Conservation (phyloP, 2,888 invertebrate species). For the Acronicta aceris region DNA sequence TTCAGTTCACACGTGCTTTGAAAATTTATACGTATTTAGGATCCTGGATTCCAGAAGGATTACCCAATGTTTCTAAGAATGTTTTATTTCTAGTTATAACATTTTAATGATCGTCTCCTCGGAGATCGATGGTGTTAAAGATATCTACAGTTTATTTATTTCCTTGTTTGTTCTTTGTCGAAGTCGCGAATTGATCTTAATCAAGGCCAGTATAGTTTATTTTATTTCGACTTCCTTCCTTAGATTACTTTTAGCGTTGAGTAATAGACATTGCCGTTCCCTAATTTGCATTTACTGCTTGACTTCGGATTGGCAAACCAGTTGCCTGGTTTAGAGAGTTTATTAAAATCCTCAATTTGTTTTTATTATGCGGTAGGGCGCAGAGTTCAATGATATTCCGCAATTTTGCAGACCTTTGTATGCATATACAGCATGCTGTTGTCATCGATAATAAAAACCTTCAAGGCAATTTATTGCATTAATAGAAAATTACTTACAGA, state of each 20-base stretch:
- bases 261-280: conserved; percentile 38
- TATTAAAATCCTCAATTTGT: conserved; percentile 23
- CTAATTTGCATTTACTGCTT: conserved; percentile 47
- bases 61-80: conserved; percentile 57
- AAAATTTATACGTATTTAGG: conserved; percentile 55
- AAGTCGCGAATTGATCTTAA: conserved; percentile 41
- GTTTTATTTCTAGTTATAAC: conserved; percentile 47
- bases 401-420: not conserved
- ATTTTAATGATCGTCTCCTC: conserved; percentile 27
- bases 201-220: conserved; percentile 62
- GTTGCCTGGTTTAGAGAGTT: conserved; percentile 29
- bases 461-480: not conserved
- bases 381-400: not conserved
- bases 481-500: conserved; percentile 12
- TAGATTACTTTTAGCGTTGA: conserved; percentile 40
- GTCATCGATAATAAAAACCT: not conserved
- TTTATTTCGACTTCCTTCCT: conserved; percentile 62
- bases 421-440: not conserved
- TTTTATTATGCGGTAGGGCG: conserved; percentile 17
- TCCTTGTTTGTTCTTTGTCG: conserved; percentile 56
- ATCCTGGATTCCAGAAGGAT: conserved; percentile 64
- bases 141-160: conserved; percentile 46
- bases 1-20: conserved; percentile 56
- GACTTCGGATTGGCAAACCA: conserved; percentile 20
- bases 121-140: conserved; percentile 30